Percentiles rank a stretch among this genome's conserved stretches.
These are phyloP conservation scores for Meloidogyne floridensis DNA, from an alignment of 1,140 invertebrate species.

Conservation along the genomic window DNA sequence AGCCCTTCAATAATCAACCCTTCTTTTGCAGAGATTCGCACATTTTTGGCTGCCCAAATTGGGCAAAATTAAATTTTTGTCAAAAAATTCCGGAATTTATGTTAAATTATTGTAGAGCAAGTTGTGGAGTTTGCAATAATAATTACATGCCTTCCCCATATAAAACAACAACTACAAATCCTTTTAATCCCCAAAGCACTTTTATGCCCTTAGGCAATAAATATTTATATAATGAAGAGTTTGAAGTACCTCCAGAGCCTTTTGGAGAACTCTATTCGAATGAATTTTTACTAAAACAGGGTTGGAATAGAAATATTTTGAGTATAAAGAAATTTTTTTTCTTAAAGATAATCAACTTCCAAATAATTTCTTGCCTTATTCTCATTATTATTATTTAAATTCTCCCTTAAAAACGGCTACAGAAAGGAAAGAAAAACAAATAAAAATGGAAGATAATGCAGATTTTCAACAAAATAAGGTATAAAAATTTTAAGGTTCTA, in stretches of 20 bases:
- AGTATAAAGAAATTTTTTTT: too few species aligned
- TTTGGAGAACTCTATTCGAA: neutral
- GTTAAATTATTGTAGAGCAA: constrained; percentile 35
- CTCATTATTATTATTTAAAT: constrained; percentile 1
- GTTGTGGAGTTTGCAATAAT: constrained; percentile 32
- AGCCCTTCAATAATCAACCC: neutral
- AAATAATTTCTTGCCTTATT: neutral
- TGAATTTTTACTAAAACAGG: neutral
- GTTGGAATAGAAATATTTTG: neutral
- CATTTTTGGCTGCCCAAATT: constrained; percentile 35
- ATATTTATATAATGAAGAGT: neutral
- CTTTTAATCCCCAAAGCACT: neutral
- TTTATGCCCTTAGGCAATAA: neutral
- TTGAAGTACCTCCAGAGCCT: neutral
- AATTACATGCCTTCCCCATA: neutral
- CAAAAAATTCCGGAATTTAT: constrained; percentile 37
- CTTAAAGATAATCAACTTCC: too few species aligned
- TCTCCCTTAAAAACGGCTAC: neutral
- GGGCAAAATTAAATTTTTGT: constrained; percentile 29
- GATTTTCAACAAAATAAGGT: neutral
- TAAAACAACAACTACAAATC: neutral
- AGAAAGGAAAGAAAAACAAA: neutral
- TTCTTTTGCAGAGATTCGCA: constrained; percentile 36
- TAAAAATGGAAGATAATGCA: neutral
- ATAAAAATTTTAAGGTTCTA: neutral